Conservation (phyloP, 2,113 vertebrate genomes). For the Nipponia nippon region DNA sequence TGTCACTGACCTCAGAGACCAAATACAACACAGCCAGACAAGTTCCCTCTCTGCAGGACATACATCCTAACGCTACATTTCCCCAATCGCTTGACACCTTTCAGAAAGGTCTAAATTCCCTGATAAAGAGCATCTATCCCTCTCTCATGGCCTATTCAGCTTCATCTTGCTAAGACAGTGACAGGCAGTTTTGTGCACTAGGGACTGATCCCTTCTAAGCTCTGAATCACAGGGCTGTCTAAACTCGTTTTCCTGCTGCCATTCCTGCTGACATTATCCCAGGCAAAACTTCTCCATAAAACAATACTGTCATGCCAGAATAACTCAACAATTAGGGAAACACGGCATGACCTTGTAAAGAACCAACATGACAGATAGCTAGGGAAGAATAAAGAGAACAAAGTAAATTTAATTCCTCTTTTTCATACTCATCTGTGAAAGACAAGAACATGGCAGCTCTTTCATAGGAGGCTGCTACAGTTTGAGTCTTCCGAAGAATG, state of each 20-base stretch:
- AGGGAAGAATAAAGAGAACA: neutral
- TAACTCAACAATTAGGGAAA: constrained; percentile 18
- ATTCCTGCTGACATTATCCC: neutral
- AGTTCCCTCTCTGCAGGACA: neutral
- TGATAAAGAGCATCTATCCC: neutral
- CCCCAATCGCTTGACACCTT: neutral
- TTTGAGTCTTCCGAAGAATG: neutral
- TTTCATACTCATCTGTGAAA: neutral
- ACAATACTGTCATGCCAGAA: neutral
- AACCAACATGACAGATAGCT: neutral
- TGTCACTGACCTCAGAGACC: neutral
- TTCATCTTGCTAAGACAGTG: neutral
- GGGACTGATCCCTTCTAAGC: neutral
- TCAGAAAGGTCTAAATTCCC: neutral
- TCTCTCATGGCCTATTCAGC: neutral
- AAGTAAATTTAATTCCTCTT: neutral
- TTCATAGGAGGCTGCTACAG: neutral
- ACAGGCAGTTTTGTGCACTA: neutral
- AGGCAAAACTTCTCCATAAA: neutral
- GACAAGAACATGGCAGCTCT: neutral
- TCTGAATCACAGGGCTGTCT: neutral
- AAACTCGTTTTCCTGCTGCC: neutral
- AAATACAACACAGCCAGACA: neutral
- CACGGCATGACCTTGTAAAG: neutral
- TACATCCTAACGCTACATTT: neutral